These are phyloP conservation scores for Bos javanicus DNA, from an alignment of 2,113 vertebrate genomes.

Conservation along the genomic window DNA sequence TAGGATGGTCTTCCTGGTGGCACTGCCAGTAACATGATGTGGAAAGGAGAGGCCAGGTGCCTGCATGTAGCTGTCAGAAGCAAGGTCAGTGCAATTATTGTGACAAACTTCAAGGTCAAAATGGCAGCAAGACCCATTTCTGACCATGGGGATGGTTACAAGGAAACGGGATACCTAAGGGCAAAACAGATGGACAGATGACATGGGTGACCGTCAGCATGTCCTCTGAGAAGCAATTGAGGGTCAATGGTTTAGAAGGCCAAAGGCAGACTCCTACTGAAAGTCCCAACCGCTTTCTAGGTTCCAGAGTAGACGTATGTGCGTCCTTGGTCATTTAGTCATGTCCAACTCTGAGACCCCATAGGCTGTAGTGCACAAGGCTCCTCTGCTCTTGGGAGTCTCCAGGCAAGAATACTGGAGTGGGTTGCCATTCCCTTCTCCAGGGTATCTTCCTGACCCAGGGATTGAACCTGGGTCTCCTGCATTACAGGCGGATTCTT, in stretches of 20 bases:
- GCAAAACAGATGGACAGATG: not conserved
- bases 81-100: not conserved
- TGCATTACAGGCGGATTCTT: not conserved
- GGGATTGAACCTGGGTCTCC: not conserved
- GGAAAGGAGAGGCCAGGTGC: not conserved
- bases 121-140: not conserved
- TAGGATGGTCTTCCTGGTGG: not conserved
- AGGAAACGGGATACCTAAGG: not conserved
- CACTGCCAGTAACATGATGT: not conserved
- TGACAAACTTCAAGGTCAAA: not conserved
- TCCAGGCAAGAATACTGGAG: not conserved
- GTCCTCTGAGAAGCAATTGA: not conserved
- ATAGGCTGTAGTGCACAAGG: not conserved
- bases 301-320: not conserved
- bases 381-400: not conserved
- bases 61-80: not conserved
- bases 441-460: not conserved
- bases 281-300: not conserved
- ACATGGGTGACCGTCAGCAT: not conserved
- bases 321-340: not conserved
- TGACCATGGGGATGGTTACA: not conserved
- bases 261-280: not conserved
- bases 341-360: not conserved
- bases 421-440: not conserved
- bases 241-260: not conserved